Evolutionary conservation across 2,113 vertebrate genomes (phyloP).

Genomic region (Spheniscus mendiculus): DNA sequence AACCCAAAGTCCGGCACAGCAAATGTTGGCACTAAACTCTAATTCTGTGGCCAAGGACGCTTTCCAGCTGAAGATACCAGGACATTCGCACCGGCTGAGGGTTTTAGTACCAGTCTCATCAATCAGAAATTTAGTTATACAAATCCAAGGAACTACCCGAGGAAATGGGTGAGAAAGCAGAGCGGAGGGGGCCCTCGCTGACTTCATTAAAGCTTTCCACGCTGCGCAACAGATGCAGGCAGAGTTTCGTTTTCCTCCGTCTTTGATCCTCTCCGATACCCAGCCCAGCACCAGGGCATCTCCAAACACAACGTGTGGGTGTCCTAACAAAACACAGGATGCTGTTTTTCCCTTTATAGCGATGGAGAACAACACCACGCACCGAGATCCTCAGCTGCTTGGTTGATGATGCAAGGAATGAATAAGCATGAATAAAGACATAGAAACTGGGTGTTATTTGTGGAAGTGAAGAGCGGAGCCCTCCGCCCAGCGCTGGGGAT

Average conservation of each 20-base stretch:
- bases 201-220: not conserved
- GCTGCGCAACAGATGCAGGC: not conserved
- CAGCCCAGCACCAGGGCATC: not conserved
- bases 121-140: not conserved
- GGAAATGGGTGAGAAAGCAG: not conserved
- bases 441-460: constrained; percentile 56
- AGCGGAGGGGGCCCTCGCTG: not conserved
- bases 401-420: constrained; percentile 27
- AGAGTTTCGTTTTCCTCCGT: not conserved
- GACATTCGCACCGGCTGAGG: not conserved
- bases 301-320: not conserved
- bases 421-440: constrained; percentile 53
- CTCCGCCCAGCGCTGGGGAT: constrained; percentile 12
- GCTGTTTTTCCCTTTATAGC: not conserved
- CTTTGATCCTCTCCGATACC: not conserved
- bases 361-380: not conserved
- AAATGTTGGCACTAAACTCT: not conserved
- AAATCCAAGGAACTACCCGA: not conserved
- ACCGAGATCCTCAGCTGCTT: not conserved
- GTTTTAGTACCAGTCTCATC: not conserved
- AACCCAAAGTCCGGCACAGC: fast-evolving
- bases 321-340: not conserved
- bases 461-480: constrained; percentile 2
- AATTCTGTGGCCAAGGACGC: not conserved
- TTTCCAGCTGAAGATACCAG: not conserved